Base-by-base conservation (phyloP, 2,888 invertebrate species). In the Listrodromus nycthemerus region DNA sequence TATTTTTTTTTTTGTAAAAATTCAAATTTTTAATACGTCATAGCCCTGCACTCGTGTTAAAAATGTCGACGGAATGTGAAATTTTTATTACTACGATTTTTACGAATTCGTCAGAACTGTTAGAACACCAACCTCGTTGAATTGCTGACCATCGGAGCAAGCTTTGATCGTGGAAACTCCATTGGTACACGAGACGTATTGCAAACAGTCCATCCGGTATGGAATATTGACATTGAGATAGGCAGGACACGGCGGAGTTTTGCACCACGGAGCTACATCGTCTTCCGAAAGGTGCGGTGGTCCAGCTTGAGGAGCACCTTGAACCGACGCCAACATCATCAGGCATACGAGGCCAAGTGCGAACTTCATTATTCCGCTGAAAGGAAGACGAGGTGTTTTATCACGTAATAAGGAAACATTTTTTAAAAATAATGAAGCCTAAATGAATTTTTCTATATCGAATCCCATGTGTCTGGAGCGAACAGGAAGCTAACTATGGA, bases 181-280 rank as follows among this genome's bases (percentile, higher is more conserved):
- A 0, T 80, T 63, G 27, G 2, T 33, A 58, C 88, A 90, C 52
- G 82, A 52, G 19, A 89, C 73, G 52, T 89, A 89, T 19, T 86
- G 82, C 3, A 86, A 66, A 48, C 88, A 90, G 41, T 90, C 87
- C 41, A 88, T 13, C 7, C 88, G 87, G 75, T 87, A 87, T 1
- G 76, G 74, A 27, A 90, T 30, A 52, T 37, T 76, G 19, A 78
- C 8, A n/a, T 48, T 30, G 6, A 69, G 58, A 1, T n/a, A 67
- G 0, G 19, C 2, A 8, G 87, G 87, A 65, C 89, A 89, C 65
- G 85, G 77, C 1, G 84, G 86, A 0, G 79, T 88, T 33, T 63
- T 77, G 13, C 87, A 89, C 13, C 80, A 70, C 30, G 67, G 87
- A n/a, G 0, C 83, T 75, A 63, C 50, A n/a, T 6, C 16, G 45